A percentile compares a stretch with the other conserved stretches of the same genome.
These are phyloP conservation scores for Cassiopea xamachana DNA, from an alignment of 30 jellyfish, hydroid and myxozoan genomes.

Conservation along the genomic window DNA sequence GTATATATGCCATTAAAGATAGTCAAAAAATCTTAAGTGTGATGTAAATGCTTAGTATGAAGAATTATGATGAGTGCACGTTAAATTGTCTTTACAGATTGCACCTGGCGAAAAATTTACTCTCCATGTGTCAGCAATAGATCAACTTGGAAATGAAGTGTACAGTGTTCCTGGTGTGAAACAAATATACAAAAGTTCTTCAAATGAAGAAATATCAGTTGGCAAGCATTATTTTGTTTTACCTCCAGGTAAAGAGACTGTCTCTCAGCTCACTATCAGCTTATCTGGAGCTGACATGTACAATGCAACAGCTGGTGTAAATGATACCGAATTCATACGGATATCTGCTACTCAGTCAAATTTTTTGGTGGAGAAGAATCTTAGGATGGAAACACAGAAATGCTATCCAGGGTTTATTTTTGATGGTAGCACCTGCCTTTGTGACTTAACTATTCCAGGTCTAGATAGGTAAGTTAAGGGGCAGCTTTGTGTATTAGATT, in stretches of 20 bases:
- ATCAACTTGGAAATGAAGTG: slow-evolving; percentile 39
- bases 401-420: slow-evolving; percentile 72
- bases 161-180: slow-evolving; percentile 65
- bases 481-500: neutral
- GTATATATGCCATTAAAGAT: no score
- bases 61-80: neutral
- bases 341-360: slow-evolving; percentile 64
- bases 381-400: slow-evolving; percentile 36
- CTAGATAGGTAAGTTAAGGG: slow-evolving; percentile 31
- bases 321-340: slow-evolving; percentile 41
- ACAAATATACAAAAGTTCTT: slow-evolving; percentile 1
- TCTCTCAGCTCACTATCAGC: slow-evolving; percentile 1
- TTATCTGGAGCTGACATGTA: slow-evolving; percentile 31
- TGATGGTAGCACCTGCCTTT: slow-evolving; percentile 47
- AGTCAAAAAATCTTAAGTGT: no score
- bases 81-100: slow-evolving; percentile 7
- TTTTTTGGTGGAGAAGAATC: slow-evolving; percentile 34
- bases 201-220: slow-evolving; percentile 7
- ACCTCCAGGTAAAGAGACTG: slow-evolving; percentile 17
- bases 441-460: slow-evolving; percentile 44
- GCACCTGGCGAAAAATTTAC: slow-evolving; percentile 69
- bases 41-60: no score
- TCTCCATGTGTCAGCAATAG: slow-evolving; percentile 42
- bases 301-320: slow-evolving; percentile 25
- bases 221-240: slow-evolving; percentile 22